Base-by-base conservation (phyloP, 2,888 invertebrate species). In the Zygothrica quintamaculata region DNA sequence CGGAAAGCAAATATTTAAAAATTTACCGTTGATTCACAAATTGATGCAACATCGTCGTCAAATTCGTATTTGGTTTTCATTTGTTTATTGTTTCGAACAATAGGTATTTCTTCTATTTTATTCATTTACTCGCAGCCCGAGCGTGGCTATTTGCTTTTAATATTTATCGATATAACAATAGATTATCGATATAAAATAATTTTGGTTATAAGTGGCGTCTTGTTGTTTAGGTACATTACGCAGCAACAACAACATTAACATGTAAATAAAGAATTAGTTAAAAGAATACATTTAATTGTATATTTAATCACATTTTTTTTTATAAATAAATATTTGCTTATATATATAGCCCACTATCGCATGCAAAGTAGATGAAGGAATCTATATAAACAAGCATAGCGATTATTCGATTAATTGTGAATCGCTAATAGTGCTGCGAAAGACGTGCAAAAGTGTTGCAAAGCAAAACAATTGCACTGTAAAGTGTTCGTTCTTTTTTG, bases 21-120 rank as follows among this genome's bases (percentile, higher is more conserved):
- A 91, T 92, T 93, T 93, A 96, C 97, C 92, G 95, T 94, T 65
- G 96, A 96, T 92, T 97, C 97, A 92, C 96, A 97, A 92, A 96
- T 95, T 84, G 96, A 95, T 79, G 94, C 92, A 61, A 93, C 84
- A 79, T 90, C 91, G 46, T 91, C 92, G 86, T 93, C 93, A 69
- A 93, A 93, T 42, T 93, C 93, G 62, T 89, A 86, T 82, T 90
- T 91, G 33, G 89, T 88, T 78, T 90, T 90, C 89, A 90, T 89
- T 55, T 65, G 48, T n/a, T 36, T n/a, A 29, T 42, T 42, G 18
- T 37, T 44, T 15, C 13, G 8, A 18, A 11, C 25, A 9, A 18
- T 2, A 22, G 11, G 29, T 9, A 5, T 15, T 48, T 22, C 5
- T 31, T 48, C 37, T 25, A 18, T 15, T 12, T 16, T 13, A 51